phyloP scores from a whole-genome alignment of 2,888 invertebrate species.

The Eupelmus urozonus region DNA sequence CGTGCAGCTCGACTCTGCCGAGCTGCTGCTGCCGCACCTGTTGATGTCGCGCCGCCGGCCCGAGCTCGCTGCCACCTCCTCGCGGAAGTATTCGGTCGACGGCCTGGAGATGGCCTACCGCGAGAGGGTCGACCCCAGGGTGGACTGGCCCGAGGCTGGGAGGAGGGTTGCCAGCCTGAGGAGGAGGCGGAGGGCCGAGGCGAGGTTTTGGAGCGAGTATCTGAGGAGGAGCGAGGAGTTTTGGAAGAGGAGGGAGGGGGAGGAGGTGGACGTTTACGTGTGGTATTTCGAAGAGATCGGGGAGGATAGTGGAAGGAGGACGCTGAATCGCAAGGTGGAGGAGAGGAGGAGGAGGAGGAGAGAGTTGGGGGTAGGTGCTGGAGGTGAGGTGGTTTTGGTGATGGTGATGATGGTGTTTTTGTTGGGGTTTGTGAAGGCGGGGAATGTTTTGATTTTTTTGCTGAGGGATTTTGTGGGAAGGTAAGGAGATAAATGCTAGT shows the following conservation, averaged over 20 bases:
- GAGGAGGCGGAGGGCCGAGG: constrained; percentile 14
- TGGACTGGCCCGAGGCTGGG: constrained; percentile 24
- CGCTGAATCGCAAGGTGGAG: not conserved
- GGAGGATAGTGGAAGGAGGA: not conserved
- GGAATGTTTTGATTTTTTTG: no score
- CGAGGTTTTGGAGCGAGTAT: constrained; percentile 22
- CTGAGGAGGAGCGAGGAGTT: not conserved
- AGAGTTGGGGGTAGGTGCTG: no score
- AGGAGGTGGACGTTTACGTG: constrained; percentile 2
- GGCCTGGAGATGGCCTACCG: constrained; percentile 14
- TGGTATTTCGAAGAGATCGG: constrained; percentile 54
- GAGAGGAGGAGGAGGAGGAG: not conserved
- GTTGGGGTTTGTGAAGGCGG: no score
- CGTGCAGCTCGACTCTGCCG: constrained; percentile 25
- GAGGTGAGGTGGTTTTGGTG: no score
- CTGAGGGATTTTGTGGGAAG: no score
- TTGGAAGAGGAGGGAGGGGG: not conserved
- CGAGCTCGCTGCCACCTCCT: not conserved
- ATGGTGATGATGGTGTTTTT: no score
- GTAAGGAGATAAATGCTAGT: no score
- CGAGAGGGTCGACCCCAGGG: constrained; percentile 1
- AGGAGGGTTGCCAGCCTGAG: constrained; percentile 27
- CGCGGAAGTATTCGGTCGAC: constrained; percentile 38
- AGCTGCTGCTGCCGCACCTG: constrained; percentile 8
- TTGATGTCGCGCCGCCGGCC: constrained; percentile 14